Base-by-base conservation (phyloP, 2,113 vertebrate species). In the Chionis minor region DNA sequence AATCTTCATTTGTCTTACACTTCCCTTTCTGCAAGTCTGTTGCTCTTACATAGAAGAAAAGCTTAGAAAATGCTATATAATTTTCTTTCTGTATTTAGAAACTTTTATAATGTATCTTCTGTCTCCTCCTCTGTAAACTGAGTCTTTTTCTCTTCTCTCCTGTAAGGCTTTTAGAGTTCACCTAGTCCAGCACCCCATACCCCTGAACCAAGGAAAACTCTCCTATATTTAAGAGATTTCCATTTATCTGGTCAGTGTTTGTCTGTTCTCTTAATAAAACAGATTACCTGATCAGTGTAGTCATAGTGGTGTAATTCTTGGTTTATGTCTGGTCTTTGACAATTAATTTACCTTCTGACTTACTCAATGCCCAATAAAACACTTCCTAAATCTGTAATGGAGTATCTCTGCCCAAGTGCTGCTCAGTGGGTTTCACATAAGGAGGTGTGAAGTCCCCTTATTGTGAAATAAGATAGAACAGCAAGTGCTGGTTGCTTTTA, bases 1-100 rank as follows among this genome's bases (percentile, higher is more conserved):
- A 75, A 86, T 81, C n/a, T 65, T 18, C 32, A 2, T 15, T 21
- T 56, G 17, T 66, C 38, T 71, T 62, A 49, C 0, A 0, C 19
- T 83, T 83, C 10, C 12, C 18, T 86, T 84, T 47, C 81, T 62
- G 18, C 49, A 81, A 62, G 51, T 35, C 49, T 45, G 17, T 61
- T 69, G 30, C 7, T 89, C 32, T 77, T 44, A 66, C 33, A 30
- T 4, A 54, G 51, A 84, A 81, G 59, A 54, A 90, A 85, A 1
- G 2, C 28, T 32, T 44, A 38, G 77, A 78, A 45, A 33, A n/a
- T 65, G 8, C 12, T 69, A 56, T 19, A 27, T 15, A n/a, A 33
- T 35, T 81, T 78, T 92, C 70, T 93, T 51, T 55, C 45, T 52
- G 11, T 70, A 66, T 81, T 78, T 45, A 51, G n/a, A n/a, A 12